phyloP scores from a whole-genome alignment of 2,797 vertebrate species.

The Buphagus erythrorhynchus region DNA sequence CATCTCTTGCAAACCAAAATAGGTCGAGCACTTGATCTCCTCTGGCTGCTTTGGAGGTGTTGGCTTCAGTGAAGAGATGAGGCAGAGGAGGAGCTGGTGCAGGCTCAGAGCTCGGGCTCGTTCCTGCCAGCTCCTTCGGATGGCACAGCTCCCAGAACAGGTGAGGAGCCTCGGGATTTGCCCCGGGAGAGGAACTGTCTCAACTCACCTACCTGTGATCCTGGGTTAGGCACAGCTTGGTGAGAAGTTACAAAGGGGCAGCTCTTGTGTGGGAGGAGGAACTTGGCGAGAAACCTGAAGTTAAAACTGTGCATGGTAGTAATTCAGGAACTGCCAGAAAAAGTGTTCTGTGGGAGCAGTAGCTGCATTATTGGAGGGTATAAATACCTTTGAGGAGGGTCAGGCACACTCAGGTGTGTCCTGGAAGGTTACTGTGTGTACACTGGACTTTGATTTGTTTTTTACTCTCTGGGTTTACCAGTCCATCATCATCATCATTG shows the following conservation, averaged over 20 bases:
- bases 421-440: not conserved
- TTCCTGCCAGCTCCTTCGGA: not conserved
- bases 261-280: not conserved
- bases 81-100: not conserved
- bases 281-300: not conserved
- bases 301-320: not conserved
- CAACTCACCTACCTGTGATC: not conserved
- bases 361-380: not conserved
- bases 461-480: not conserved
- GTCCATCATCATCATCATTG: not conserved
- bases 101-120: fast-evolving
- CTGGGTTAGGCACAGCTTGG: not conserved
- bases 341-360: not conserved
- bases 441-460: not conserved
- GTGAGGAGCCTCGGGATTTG: fast-evolving
- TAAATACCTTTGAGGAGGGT: not conserved
- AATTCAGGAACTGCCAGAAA: not conserved
- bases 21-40: not conserved
- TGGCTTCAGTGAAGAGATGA: not conserved
- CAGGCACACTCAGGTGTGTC: not conserved
- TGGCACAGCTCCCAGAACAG: fast-evolving
- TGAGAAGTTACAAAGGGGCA: not conserved
- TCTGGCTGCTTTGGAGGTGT: not conserved
- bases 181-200: not conserved
- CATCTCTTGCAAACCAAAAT: not conserved